phyloP scores from a whole-genome alignment of 92 coral and sea anemone genomes.

The Palythoa grandiflora region DNA sequence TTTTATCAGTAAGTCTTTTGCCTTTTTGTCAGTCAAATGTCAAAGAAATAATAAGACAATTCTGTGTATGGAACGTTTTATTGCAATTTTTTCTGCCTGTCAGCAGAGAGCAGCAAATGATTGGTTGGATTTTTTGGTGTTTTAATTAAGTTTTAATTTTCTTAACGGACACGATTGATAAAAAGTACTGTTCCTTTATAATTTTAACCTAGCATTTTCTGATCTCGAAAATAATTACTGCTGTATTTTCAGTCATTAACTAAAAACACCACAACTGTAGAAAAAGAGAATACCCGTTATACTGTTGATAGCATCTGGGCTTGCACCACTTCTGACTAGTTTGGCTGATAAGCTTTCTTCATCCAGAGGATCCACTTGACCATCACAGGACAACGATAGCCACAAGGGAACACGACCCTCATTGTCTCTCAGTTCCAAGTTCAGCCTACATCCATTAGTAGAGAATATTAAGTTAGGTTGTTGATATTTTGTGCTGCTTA shows the following conservation, averaged over 20 bases:
- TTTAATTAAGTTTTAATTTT: too few relatives aligned
- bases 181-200: too few relatives aligned
- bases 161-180: too few relatives aligned
- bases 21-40: too few relatives aligned
- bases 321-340: conserved; percentile 88
- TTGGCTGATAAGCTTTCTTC: conserved; percentile 95
- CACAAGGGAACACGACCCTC: conserved; percentile 87
- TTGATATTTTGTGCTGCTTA: background rate
- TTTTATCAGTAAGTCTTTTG: background rate
- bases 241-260: background rate
- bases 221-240: background rate
- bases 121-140: too few relatives aligned
- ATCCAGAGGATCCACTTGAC: conserved; percentile 80
- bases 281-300: conserved; percentile 66
- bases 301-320: conserved; percentile 83
- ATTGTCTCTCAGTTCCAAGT: conserved; percentile 86
- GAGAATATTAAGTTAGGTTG: background rate
- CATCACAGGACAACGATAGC: conserved; percentile 81
- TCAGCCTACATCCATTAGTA: conserved; percentile 54
- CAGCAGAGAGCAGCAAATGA: too few relatives aligned
- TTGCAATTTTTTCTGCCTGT: too few relatives aligned
- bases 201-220: background rate
- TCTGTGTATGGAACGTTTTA: too few relatives aligned
- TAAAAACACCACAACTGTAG: background rate
- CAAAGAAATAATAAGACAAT: too few relatives aligned